Evolutionary conservation across 2,113 vertebrate genomes (phyloP).

Genomic region (Chloropsis cyanopogon): DNA sequence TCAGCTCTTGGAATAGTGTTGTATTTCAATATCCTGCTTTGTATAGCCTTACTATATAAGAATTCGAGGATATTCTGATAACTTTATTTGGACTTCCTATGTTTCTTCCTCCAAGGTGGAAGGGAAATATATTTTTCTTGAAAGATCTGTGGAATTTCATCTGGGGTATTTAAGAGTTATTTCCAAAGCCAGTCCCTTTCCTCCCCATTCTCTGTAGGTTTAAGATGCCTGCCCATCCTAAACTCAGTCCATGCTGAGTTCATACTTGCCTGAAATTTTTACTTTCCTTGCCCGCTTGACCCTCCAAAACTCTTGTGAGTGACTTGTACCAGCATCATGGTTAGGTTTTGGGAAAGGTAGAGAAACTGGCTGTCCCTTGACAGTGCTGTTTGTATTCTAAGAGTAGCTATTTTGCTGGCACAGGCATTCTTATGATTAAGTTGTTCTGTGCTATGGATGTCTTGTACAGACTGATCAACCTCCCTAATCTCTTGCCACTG

Average conservation of each 20-base stretch:
- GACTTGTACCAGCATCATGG: not conserved
- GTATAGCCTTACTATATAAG: not conserved
- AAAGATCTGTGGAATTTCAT: not conserved
- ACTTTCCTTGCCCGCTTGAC: not conserved
- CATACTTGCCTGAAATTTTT: not conserved
- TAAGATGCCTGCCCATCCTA: not conserved
- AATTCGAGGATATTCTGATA: not conserved
- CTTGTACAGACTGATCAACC: not conserved
- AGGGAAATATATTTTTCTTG: not conserved
- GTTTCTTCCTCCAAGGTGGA: not conserved
- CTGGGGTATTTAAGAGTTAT: not conserved
- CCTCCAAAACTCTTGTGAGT: not conserved
- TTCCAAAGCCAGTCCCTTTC: not conserved
- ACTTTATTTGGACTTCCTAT: not conserved
- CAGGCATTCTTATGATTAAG: not conserved
- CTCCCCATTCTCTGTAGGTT: not conserved
- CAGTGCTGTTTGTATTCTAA: not conserved
- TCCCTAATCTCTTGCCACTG: not conserved
- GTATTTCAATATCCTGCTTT: not conserved
- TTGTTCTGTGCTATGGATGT: not conserved
- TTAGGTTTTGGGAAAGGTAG: not conserved
- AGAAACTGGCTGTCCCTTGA: not conserved
- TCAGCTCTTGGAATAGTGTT: not conserved
- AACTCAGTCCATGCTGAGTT: not conserved
- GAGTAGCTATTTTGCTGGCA: not conserved